Evolutionary conservation across 2,797 vertebrate genomes (phyloP), one percentile per base, ranked within the genome.

Genomic region (Pygocentrus nattereri): DNA sequence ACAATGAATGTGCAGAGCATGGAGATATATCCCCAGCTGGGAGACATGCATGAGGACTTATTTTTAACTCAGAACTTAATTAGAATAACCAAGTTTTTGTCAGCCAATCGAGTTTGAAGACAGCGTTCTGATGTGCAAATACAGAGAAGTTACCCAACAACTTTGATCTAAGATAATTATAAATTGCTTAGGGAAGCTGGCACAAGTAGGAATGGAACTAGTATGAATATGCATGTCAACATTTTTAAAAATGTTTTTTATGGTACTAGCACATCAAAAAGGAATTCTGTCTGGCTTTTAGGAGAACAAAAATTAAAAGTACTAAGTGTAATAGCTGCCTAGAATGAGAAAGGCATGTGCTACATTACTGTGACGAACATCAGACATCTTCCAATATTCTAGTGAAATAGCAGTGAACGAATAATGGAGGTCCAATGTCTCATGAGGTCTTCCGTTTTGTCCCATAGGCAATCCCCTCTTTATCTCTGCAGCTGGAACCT

Each of bases 401-500:
- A 59, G 5, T 79, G 54, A 16, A 62, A 16, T 34, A 71, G 30
- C 34, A 70, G 38, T 44, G 30, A 70, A 69, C 78, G 23, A 62
- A 31, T 31, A 79, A 76, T 72, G 30, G 27, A 31, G 64, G 31
- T 59, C 31, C 27, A 50, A 47, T 54, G 72, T 72, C 41, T 75
- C 61, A 49, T 71, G 58, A 89, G 73, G 82, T 83, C 67, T 81
- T 82, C 84, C 75, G 80, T 50, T 80, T 41, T 30, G 41, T 78
- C 76, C 80, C 76, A 80, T 87, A 87, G 81, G 78, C 83, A 78
- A 83, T 74, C 74, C 77, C 49, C 88, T 83, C 58, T 84, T 80
- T 91, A 88, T 88, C 87, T 82, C 85, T 91, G 90, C 93, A 94
- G 92, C 91, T 93, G 91, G 88, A 91, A 82, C 86, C 87, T 92